Evolutionary conservation across 2,113 vertebrate genomes (phyloP).

Genomic region (Channa argus): DNA sequence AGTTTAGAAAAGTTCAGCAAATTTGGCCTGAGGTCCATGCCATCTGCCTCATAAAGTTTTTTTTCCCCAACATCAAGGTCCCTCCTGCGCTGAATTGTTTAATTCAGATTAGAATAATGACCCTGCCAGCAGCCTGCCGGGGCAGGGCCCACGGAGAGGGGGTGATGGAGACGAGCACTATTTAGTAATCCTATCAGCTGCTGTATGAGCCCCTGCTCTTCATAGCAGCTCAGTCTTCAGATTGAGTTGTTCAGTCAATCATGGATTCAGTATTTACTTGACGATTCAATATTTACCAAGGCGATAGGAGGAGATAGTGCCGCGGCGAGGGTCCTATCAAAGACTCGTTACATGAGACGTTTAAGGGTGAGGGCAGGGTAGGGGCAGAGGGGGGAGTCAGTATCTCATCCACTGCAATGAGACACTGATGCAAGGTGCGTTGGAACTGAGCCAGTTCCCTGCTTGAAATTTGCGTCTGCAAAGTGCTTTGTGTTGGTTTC

Average conservation of each 20-base stretch:
- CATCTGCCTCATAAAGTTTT: conserved; percentile 39
- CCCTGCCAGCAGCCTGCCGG: conserved; percentile 36
- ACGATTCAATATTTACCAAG: conserved; percentile 71
- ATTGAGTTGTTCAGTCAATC: conserved; percentile 75
- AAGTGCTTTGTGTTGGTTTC: conserved; percentile 46
- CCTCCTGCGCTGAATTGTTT: conserved; percentile 37
- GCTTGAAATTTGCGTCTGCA: conserved; percentile 27
- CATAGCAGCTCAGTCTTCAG: conserved; percentile 56
- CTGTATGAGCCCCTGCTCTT: conserved; percentile 44
- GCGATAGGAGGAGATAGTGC: conserved; percentile 46
- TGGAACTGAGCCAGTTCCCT: conserved; percentile 41
- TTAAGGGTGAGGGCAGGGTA: conserved; percentile 20
- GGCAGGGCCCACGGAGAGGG: conserved; percentile 24
- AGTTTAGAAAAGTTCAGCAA: conserved; percentile 47
- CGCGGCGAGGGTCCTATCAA: conserved; percentile 46
- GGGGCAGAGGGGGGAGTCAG: neutral
- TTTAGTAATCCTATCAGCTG: conserved; percentile 73
- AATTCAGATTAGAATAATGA: conserved; percentile 62
- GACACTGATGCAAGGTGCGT: conserved; percentile 32
- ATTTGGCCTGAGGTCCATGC: conserved; percentile 26
- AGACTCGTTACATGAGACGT: conserved; percentile 49
- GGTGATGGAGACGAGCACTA: conserved; percentile 40
- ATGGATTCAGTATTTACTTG: conserved; percentile 72
- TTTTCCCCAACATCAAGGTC: conserved; percentile 36
- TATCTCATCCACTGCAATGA: conserved; percentile 29